These are phyloP conservation scores for Andrena bicolor DNA, from an alignment of 2,888 invertebrate genomes.

Conservation along the genomic window DNA sequence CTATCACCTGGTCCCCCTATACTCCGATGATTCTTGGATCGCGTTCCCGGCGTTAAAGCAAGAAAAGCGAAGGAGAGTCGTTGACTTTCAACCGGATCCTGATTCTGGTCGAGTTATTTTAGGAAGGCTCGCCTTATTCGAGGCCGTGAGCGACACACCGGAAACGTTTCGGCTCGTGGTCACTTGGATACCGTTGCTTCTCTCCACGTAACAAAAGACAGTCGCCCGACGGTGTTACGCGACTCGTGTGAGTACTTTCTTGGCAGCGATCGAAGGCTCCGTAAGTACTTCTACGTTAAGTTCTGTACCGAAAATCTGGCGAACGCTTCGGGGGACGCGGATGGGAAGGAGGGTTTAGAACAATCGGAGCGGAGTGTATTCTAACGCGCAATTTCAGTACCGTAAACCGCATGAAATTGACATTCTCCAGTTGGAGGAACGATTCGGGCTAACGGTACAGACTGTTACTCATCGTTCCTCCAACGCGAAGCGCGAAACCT, in stretches of 20 bases:
- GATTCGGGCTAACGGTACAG: constrained; percentile 83
- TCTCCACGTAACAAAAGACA: constrained; percentile 29
- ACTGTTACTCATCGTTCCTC: constrained; percentile 80
- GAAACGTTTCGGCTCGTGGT: constrained; percentile 82
- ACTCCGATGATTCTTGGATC: not conserved
- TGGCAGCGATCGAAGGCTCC: not conserved
- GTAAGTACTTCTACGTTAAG: not conserved
- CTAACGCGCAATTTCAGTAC: constrained; percentile 80
- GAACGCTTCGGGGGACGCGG: constrained; percentile 1
- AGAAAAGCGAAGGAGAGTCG: constrained; percentile 26
- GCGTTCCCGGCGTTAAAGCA: not conserved
- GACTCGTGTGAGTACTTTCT: not conserved
- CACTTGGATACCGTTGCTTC: constrained; percentile 79
- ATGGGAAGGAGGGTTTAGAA: constrained; percentile 32
- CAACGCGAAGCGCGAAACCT: constrained; percentile 70
- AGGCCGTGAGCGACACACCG: constrained; percentile 73
- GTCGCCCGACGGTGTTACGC: constrained; percentile 1
- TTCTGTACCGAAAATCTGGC: not conserved
- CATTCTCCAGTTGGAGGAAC: constrained; percentile 80
- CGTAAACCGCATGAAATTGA: constrained; percentile 83
- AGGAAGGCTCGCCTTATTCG: constrained; percentile 58
- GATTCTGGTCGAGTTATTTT: constrained; percentile 72
- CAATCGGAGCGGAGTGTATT: constrained; percentile 67
- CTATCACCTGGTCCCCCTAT: no score
- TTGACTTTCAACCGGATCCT: constrained; percentile 65